Base-by-base conservation (phyloP, 2,888 invertebrate genomes). In the Temnothorax unifasciatus region DNA sequence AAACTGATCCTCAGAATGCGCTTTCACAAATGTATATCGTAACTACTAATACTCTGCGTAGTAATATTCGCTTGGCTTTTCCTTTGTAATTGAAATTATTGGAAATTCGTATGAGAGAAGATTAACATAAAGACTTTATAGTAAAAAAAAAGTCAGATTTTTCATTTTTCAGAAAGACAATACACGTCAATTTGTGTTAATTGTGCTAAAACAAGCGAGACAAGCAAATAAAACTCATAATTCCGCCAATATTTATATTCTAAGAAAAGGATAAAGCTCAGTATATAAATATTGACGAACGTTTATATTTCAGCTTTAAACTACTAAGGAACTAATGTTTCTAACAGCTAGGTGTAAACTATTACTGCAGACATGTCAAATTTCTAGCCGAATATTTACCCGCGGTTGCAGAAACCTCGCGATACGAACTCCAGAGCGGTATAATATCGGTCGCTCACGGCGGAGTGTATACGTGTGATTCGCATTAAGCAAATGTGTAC, bases 401-500 rank as follows among this genome's bases (percentile, higher is more conserved):
- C 29, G 71, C 21, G 57, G 57, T 29, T 64, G 64, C n/a, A 29
- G 18, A n/a, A 21, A 11, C 29, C n/a, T 38, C 34, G 21, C 25
- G 34, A 59, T 21, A 34, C 59, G 21, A 47, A 18, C 54, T 47
- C 13, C 13, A 15, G 41, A 73, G 25, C 47, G 44, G 25, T 66
- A 68, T 66, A 47, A 59, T 59, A 59, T 59, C 59, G 21, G 47
- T 59, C 29, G 68, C 29, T 75, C 50, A 21, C 18, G 38, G 21
- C 25, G n/a, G 34, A 44, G n/a, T n/a, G 15, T 29, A 21, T 50
- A 25, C 63, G 52, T 25, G 54, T 41, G 66, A 77, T 71, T 79
- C 77, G 34, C 44, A 57, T 68, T 57, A 57, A 57, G 57, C 29
- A 69, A 79, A 79, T 69, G 57, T 69, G 18, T 61, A 44, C 25